Evolutionary conservation across 2,888 invertebrate genomes (phyloP).

Genomic region (Hecatera dysodea): DNA sequence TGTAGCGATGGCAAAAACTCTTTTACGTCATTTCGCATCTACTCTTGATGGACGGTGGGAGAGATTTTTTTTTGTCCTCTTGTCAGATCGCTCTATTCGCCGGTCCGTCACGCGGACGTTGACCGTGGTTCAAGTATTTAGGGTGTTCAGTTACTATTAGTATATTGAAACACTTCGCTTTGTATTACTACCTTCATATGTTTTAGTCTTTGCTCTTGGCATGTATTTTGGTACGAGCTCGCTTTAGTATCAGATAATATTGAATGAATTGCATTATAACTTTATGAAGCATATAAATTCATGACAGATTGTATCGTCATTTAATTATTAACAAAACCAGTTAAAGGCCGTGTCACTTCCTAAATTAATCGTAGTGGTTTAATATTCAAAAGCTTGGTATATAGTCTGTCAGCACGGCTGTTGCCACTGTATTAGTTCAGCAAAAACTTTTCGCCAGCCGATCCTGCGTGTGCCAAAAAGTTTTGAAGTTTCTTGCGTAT

Average conservation of each 20-base stretch:
- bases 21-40: constrained; percentile 84
- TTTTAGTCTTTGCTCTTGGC: constrained; percentile 25
- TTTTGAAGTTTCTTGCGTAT: constrained; percentile 50
- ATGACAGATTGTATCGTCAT: background rate
- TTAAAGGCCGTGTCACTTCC: constrained; percentile 15
- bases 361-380: constrained; percentile 32
- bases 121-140: constrained; percentile 86
- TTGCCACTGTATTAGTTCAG: constrained; percentile 54
- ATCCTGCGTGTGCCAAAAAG: constrained; percentile 61
- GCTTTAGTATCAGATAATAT: constrained; percentile 20
- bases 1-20: constrained; percentile 79
- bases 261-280: constrained; percentile 26
- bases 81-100: constrained; percentile 84
- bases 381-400: constrained; percentile 48
- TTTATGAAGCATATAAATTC: constrained; percentile 29
- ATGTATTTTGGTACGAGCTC: constrained; percentile 16
- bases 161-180: constrained; percentile 33
- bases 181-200: background rate
- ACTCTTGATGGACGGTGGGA: constrained; percentile 76
- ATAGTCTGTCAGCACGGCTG: constrained; percentile 48
- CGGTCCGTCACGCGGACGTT: constrained; percentile 85
- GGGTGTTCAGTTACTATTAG: constrained; percentile 79
- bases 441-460: constrained; percentile 48
- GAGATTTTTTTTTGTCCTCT: constrained; percentile 84
- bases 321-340: constrained; percentile 26